These are phyloP conservation scores for Eupithecia tripunctaria DNA, from an alignment of 2,888 invertebrate species.

Conservation along the genomic window DNA sequence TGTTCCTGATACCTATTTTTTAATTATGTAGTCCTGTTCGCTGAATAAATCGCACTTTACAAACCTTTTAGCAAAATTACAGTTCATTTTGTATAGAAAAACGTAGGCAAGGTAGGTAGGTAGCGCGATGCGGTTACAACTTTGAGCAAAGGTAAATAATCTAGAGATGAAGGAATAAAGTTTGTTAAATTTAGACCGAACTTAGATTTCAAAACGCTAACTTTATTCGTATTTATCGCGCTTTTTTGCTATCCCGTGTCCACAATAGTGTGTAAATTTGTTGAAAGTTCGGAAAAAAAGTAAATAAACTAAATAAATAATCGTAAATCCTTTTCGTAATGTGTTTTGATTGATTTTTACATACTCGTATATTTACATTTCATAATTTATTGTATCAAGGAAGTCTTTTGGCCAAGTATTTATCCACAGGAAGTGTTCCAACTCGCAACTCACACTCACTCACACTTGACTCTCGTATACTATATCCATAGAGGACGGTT, in stretches of 20 bases:
- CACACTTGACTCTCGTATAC: conserved; percentile 3
- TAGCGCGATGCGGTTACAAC: conserved; percentile 1
- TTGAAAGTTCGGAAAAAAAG: background rate
- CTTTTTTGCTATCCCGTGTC: background rate
- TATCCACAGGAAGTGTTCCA: background rate
- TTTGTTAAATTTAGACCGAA: background rate
- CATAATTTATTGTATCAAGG: background rate
- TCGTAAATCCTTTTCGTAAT: background rate
- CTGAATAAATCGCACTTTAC: conserved; percentile 10
- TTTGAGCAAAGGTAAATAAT: background rate
- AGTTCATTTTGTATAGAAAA: conserved; percentile 10
- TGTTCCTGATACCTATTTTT: background rate
- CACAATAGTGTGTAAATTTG: background rate
- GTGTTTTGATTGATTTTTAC: background rate
- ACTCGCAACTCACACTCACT: background rate
- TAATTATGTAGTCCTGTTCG: background rate
- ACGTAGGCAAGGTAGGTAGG: background rate
- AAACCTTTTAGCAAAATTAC: conserved; percentile 34
- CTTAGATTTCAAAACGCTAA: background rate
- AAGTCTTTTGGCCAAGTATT: background rate
- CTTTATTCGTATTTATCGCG: background rate
- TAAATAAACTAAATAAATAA: background rate
- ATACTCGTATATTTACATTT: background rate
- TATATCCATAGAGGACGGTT: background rate
- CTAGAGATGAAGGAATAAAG: background rate